A percentile compares a stretch with the other conserved stretches of the same genome.
phyloP scores from a whole-genome alignment of 1,140 invertebrate species.

The Dermatophagoides farinae region DNA sequence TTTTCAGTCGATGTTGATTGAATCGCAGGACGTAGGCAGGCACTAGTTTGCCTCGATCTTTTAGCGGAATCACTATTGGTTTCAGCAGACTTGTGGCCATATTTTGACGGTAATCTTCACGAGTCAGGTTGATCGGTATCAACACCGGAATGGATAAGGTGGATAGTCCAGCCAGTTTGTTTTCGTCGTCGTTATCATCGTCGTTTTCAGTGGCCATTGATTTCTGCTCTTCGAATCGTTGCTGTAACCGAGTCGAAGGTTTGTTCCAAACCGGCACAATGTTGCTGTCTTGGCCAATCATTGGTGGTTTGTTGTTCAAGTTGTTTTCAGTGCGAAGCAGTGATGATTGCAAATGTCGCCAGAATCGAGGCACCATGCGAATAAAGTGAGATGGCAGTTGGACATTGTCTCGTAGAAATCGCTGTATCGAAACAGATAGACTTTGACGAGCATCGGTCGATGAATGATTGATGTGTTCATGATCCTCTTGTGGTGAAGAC shows the following conservation, averaged over 20 bases:
- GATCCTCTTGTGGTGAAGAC: no score
- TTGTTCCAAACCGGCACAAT: not conserved
- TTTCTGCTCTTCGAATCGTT: not conserved
- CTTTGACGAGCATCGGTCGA: no score
- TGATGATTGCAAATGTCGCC: no score
- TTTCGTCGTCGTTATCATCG: not conserved
- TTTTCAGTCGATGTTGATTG: not conserved
- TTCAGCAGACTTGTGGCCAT: not conserved
- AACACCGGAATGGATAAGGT: constrained; percentile 1
- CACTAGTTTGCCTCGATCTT: not conserved
- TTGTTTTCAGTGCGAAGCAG: no score
- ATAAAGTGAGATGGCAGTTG: no score
- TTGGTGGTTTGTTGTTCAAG: no score
- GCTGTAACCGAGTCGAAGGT: not conserved
- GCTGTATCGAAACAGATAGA: no score
- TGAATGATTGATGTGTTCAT: no score
- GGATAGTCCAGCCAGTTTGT: not conserved
- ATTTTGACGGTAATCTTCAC: not conserved
- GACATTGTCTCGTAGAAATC: no score
- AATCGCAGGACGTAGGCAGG: constrained; percentile 7
- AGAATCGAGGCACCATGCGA: no score
- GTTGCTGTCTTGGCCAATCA: no score
- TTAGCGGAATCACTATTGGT: constrained; percentile 4
- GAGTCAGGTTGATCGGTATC: not conserved
- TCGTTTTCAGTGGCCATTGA: not conserved